A percentile compares a stretch with the other conserved stretches of the same genome.
phyloP scores from a whole-genome alignment of 2,113 vertebrate species.

The Arenaria interpres region DNA sequence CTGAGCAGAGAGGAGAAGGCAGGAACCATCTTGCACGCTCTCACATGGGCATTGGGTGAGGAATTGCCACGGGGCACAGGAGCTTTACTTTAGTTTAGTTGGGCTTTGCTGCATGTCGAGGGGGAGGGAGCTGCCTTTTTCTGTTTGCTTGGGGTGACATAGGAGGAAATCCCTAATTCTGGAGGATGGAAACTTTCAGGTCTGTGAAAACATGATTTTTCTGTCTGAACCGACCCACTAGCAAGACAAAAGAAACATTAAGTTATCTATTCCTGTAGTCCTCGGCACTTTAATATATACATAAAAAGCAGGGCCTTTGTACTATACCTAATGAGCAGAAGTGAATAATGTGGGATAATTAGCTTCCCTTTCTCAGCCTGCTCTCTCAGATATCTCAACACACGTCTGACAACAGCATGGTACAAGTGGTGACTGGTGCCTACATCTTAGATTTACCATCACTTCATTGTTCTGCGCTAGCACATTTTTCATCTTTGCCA shows the following conservation, averaged over 20 bases:
- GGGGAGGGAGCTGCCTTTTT: neutral
- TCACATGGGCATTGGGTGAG: neutral
- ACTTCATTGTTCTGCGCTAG: conserved; percentile 17
- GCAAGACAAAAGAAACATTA: conserved; percentile 51
- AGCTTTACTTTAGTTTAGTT: neutral
- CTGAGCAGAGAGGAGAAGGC: neutral
- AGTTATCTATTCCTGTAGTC: conserved; percentile 46
- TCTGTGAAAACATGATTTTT: neutral
- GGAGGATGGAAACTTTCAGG: neutral
- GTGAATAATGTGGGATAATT: conserved; percentile 68
- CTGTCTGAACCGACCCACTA: conserved; percentile 13
- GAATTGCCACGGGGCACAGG: neutral
- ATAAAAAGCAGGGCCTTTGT: conserved; percentile 58
- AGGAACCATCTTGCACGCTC: neutral
- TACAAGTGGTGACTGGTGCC: conserved; percentile 56
- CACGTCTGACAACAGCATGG: conserved; percentile 58
- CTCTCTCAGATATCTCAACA: conserved; percentile 50
- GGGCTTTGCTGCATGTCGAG: neutral
- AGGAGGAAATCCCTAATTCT: neutral
- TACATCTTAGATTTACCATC: conserved; percentile 54
- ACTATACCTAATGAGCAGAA: conserved; percentile 63
- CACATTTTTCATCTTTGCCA: conserved; percentile 41
- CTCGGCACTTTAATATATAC: conserved; percentile 41
- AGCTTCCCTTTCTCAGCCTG: conserved; percentile 60
- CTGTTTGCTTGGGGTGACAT: neutral